phyloP scores from a whole-genome alignment of 2,888 invertebrate genomes.

The Parnassius glacialis region DNA sequence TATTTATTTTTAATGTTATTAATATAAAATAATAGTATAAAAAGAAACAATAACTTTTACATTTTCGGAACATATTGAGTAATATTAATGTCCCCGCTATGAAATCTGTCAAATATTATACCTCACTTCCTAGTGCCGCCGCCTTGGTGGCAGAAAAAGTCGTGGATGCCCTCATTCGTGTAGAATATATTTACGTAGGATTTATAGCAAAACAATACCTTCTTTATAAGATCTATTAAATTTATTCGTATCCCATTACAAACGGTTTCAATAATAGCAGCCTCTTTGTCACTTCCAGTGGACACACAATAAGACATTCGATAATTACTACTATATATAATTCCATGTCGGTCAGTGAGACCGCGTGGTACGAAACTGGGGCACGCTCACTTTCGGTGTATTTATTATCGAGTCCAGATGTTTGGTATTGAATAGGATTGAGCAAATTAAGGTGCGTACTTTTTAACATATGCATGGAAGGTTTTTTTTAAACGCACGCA shows the following conservation, averaged over 20 bases:
- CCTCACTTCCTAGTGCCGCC: too few relatives aligned
- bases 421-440: neutral
- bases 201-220: too few relatives aligned
- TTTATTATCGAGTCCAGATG: constrained; percentile 16
- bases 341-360: constrained; percentile 35
- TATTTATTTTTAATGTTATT: too few relatives aligned
- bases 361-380: constrained; percentile 40
- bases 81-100: too few relatives aligned
- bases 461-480: neutral
- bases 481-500: too few relatives aligned
- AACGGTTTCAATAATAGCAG: constrained; percentile 5
- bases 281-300: constrained; percentile 16
- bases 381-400: constrained; percentile 46
- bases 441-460: neutral
- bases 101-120: too few relatives aligned
- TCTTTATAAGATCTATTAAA: neutral
- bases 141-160: too few relatives aligned
- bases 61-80: too few relatives aligned
- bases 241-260: neutral
- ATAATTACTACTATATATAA: constrained; percentile 26
- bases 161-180: too few relatives aligned
- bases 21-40: too few relatives aligned
- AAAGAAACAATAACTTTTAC: too few relatives aligned
- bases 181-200: too few relatives aligned
- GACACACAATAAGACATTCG: constrained; percentile 9